Conservation (phyloP, 2,888 invertebrate species). For the Salpingus planirostris region DNA sequence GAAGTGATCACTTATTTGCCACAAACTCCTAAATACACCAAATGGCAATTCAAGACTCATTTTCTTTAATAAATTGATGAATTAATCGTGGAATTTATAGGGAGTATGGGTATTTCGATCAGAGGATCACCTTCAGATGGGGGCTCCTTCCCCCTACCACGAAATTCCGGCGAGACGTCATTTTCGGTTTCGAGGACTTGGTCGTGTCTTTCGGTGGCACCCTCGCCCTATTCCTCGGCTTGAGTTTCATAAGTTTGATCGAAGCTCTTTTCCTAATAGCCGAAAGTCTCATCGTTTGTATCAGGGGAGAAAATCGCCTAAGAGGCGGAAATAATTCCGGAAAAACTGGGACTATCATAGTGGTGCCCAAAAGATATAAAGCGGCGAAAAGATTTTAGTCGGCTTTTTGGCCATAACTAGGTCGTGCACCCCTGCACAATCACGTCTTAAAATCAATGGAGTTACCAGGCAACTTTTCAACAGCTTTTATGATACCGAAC, state of each 20-base stretch:
- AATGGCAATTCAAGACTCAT: constrained; percentile 30
- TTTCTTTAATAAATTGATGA: neutral
- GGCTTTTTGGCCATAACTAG: too few relatives aligned
- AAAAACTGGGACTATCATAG: too few relatives aligned
- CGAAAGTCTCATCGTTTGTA: too few relatives aligned
- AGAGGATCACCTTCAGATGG: constrained; percentile 45
- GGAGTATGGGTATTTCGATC: constrained; percentile 38
- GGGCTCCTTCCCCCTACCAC: constrained; percentile 47
- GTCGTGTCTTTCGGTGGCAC: constrained; percentile 57
- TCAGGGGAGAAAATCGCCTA: too few relatives aligned
- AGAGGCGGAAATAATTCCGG: too few relatives aligned
- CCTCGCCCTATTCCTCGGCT: constrained; percentile 53
- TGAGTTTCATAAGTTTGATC: constrained; percentile 53
- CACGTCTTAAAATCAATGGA: too few relatives aligned
- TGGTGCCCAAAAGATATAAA: too few relatives aligned
- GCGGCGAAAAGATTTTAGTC: too few relatives aligned
- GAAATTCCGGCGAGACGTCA: constrained; percentile 50
- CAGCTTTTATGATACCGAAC: too few relatives aligned
- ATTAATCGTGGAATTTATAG: constrained; percentile 16
- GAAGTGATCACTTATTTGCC: constrained; percentile 39
- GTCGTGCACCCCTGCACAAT: too few relatives aligned
- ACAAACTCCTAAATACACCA: constrained; percentile 34
- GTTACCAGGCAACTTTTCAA: too few relatives aligned
- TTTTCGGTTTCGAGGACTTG: constrained; percentile 56
- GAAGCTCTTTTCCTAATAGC: constrained; percentile 50